A percentile compares a stretch with the other conserved stretches of the same genome.
Evolutionary conservation across 2,113 vertebrate genomes (phyloP).

Genomic region (Equus przewalskii): DNA sequence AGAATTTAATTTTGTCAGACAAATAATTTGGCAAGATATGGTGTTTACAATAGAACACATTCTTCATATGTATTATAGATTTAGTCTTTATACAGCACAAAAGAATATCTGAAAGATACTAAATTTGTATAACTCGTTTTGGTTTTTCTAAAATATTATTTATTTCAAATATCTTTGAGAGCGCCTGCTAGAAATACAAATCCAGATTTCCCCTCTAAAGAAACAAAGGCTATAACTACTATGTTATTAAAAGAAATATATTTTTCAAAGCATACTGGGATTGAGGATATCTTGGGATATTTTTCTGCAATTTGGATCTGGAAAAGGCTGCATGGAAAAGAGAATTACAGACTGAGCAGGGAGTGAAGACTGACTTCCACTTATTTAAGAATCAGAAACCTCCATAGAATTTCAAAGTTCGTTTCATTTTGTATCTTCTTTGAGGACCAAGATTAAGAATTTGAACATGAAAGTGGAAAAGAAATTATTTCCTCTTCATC

Average conservation of each 20-base stretch:
- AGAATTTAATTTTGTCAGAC: not conserved
- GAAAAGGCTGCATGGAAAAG: not conserved
- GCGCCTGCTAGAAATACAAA: not conserved
- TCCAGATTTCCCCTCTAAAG: not conserved
- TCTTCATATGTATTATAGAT: not conserved
- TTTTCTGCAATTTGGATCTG: not conserved
- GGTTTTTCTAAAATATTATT: not conserved
- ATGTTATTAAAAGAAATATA: not conserved
- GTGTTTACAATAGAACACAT: not conserved
- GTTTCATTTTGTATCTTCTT: not conserved
- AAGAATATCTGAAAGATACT: not conserved
- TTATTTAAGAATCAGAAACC: not conserved
- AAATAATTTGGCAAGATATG: not conserved
- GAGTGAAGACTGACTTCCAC: not conserved
- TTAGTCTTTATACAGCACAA: not conserved
- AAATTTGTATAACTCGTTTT: not conserved
- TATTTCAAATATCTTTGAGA: not conserved
- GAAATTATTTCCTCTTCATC: not conserved
- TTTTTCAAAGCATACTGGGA: not conserved
- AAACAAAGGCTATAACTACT: not conserved
- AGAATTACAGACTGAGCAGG: not conserved
- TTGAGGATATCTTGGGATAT: not conserved
- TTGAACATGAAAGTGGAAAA: not conserved
- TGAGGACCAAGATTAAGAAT: not conserved
- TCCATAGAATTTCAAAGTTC: not conserved